These are phyloP conservation scores for Mantis religiosa DNA, from an alignment of 2,888 invertebrate genomes.

Conservation along the genomic window DNA sequence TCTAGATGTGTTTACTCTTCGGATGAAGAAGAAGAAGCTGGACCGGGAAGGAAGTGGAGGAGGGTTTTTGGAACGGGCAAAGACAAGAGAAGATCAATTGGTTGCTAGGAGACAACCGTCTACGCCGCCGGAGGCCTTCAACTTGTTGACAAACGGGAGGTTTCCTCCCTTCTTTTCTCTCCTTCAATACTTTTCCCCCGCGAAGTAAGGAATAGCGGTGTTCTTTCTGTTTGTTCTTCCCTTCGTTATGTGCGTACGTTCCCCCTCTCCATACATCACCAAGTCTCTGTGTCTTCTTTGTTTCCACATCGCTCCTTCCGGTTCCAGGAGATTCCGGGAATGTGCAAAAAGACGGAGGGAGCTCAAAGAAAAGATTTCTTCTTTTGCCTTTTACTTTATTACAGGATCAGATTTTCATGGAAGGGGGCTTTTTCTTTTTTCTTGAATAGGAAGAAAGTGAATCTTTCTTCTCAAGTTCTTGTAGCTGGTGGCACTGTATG, in stretches of 20 bases:
- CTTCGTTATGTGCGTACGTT: background rate
- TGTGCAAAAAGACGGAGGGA: background rate
- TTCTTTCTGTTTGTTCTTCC: background rate
- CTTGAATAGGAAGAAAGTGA: background rate
- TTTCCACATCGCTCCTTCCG: background rate
- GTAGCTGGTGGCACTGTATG: background rate
- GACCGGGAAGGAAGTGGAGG: background rate
- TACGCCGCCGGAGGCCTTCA: background rate
- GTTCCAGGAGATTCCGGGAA: background rate
- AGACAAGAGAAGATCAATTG: slow-evolving; percentile 25
- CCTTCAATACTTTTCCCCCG: background rate
- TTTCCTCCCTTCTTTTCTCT: background rate
- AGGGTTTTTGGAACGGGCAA: slow-evolving; percentile 9
- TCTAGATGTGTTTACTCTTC: background rate
- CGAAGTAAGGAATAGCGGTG: background rate
- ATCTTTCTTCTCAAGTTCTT: background rate
- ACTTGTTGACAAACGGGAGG: slow-evolving; percentile 18
- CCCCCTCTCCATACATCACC: slow-evolving; percentile 2
- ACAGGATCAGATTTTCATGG: background rate
- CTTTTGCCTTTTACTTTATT: background rate
- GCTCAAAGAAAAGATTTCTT: background rate
- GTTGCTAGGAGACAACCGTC: slow-evolving; percentile 21
- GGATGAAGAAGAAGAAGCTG: background rate
- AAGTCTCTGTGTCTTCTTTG: background rate
- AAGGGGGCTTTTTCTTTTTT: background rate